phyloP scores from a whole-genome alignment of 2,113 vertebrate genomes.

The Bujurquina vittata region DNA sequence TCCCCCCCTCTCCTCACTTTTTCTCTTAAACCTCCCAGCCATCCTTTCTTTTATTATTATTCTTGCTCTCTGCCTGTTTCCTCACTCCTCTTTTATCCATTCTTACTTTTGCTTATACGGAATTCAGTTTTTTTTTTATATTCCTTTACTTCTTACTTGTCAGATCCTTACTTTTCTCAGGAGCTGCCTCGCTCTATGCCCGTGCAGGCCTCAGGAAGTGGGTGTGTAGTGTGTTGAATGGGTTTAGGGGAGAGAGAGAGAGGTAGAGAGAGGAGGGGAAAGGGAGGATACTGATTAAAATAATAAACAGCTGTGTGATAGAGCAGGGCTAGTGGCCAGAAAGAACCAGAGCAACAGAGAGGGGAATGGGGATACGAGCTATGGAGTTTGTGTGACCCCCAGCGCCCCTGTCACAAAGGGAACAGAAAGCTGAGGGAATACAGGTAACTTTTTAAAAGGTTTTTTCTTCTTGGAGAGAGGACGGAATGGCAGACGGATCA shows the following conservation, averaged over 20 bases:
- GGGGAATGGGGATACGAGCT: conserved; percentile 42
- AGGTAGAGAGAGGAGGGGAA: conserved; percentile 80
- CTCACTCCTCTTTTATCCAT: background rate
- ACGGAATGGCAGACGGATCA: background rate
- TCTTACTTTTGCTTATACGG: background rate
- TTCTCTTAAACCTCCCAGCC: background rate
- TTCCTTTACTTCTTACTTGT: background rate
- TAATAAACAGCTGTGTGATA: conserved; percentile 92
- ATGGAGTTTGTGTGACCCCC: conserved; percentile 8
- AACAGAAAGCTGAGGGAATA: conserved; percentile 2
- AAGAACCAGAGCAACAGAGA: conserved; percentile 41
- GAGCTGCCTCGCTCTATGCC: conserved; percentile 31
- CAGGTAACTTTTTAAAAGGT: conserved; percentile 28
- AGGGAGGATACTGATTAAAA: conserved; percentile 94
- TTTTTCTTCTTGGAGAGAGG: background rate
- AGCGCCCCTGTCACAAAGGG: background rate
- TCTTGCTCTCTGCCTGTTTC: background rate
- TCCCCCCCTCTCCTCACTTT: background rate
- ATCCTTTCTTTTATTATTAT: background rate
- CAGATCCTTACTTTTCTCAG: background rate
- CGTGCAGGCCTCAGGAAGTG: conserved; percentile 89
- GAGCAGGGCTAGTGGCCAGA: conserved; percentile 58
- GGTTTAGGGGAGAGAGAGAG: conserved; percentile 53
- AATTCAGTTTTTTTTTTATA: background rate
- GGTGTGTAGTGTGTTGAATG: conserved; percentile 85